These are phyloP conservation scores for Cynodonichthys magdalenae DNA, from an alignment of 2,797 vertebrate genomes.

Conservation along the genomic window DNA sequence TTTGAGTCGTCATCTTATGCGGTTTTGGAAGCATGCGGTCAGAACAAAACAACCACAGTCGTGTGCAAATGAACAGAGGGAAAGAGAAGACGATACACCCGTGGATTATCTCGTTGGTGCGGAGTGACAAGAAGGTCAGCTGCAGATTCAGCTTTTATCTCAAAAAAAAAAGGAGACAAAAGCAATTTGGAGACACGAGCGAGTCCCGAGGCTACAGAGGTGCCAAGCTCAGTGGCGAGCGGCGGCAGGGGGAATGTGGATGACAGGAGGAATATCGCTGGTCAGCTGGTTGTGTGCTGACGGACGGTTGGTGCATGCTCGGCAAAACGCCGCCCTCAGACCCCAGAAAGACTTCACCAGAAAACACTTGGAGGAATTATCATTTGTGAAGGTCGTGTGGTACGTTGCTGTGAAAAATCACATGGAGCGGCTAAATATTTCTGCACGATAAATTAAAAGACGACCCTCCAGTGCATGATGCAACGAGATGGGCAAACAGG, in stretches of 20 bases:
- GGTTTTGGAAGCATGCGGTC: too few relatives aligned
- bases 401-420: slow-evolving; percentile 45
- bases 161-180: neutral
- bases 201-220: slow-evolving; percentile 34
- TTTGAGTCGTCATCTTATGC: neutral
- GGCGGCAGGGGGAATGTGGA: too few relatives aligned
- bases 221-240: slow-evolving; percentile 34
- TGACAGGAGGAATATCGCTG: slow-evolving; percentile 50
- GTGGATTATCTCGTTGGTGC: neutral
- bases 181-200: slow-evolving; percentile 19
- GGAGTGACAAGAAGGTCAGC: slow-evolving; percentile 2
- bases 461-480: slow-evolving; percentile 45
- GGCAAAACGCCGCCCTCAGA: slow-evolving; percentile 37
- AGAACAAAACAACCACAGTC: too few relatives aligned
- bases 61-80: neutral
- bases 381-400: slow-evolving; percentile 23
- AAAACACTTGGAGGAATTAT: slow-evolving; percentile 16
- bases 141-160: neutral
- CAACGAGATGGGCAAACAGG: slow-evolving; percentile 28
- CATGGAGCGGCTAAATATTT: slow-evolving; percentile 50
- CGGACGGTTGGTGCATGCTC: slow-evolving; percentile 27
- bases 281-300: slow-evolving; percentile 74
- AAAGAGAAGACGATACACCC: neutral
- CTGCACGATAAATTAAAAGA: slow-evolving; percentile 32
- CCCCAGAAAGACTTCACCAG: slow-evolving; percentile 7